These are phyloP conservation scores for Cladopsammia gracilis DNA, from an alignment of 64 coral and sea anemone species.

Conservation along the genomic window DNA sequence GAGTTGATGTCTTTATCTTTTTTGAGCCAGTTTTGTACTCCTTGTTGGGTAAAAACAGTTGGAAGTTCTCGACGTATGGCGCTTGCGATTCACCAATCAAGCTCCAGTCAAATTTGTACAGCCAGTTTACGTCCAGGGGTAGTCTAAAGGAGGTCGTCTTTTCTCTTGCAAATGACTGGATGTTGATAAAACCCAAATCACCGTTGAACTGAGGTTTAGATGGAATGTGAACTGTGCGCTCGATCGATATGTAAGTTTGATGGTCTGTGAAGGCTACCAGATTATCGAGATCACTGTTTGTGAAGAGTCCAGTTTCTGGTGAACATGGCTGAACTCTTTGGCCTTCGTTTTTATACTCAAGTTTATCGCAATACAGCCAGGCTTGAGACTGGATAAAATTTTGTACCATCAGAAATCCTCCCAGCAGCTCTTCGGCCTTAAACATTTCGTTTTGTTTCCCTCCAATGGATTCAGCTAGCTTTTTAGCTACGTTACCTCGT, in stretches of 20 bases:
- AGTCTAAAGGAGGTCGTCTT: constrained; percentile 47
- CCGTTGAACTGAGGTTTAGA: constrained; percentile 66
- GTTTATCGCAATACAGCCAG: constrained; percentile 62
- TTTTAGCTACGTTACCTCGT: constrained; percentile 46
- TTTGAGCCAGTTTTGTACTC: constrained; percentile 40
- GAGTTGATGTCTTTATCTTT: constrained; percentile 21
- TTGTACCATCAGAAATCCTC: constrained; percentile 67
- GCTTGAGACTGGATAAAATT: constrained; percentile 63
- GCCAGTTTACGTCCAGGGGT: constrained; percentile 26
- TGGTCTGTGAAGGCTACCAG: constrained; percentile 43
- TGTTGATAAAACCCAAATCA: constrained; percentile 70
- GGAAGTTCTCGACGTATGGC: constrained; percentile 39
- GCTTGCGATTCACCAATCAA: constrained; percentile 5
- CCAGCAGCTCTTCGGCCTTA: constrained; percentile 27
- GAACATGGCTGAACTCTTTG: constrained; percentile 33
- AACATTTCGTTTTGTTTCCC: constrained; percentile 16
- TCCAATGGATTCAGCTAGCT: constrained; percentile 53
- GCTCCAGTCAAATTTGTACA: constrained; percentile 32
- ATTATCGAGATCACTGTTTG: constrained; percentile 28
- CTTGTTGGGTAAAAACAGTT: constrained; percentile 62
- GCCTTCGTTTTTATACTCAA: constrained; percentile 60
- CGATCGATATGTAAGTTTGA: constrained; percentile 10
- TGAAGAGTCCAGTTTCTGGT: constrained; percentile 53
- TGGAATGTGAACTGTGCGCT: constrained; percentile 66
- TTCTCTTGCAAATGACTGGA: constrained; percentile 44